Percentiles rank a stretch among this genome's conserved stretches.
These are phyloP conservation scores for Lordiphosa fenestrarum DNA, from an alignment of 2,888 invertebrate genomes.

Conservation along the genomic window DNA sequence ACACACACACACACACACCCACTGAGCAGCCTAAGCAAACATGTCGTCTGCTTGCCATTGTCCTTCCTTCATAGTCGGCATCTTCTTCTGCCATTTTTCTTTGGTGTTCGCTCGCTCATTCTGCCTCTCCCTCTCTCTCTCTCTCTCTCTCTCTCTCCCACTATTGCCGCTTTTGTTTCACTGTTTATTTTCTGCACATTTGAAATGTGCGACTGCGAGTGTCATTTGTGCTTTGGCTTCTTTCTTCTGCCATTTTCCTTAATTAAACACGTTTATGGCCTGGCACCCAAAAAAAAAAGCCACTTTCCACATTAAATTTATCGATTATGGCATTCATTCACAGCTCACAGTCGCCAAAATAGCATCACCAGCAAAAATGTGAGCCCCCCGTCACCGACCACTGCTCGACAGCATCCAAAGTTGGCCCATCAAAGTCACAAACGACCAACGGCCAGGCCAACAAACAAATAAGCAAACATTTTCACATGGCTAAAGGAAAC, in stretches of 20 bases:
- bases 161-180: slow-evolving; percentile 51
- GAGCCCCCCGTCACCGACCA: background rate
- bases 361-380: slow-evolving; percentile 44
- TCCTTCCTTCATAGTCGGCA: slow-evolving; percentile 38
- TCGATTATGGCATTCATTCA: slow-evolving; percentile 74
- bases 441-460: slow-evolving; percentile 47
- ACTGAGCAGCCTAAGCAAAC: slow-evolving; percentile 23
- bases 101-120: slow-evolving; percentile 36
- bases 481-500: slow-evolving; percentile 5
- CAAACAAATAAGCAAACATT: slow-evolving; percentile 42
- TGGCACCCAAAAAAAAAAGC: slow-evolving; percentile 23
- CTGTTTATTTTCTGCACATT: slow-evolving; percentile 70
- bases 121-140: slow-evolving; percentile 20
- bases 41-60: slow-evolving; percentile 31
- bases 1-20: slow-evolving; percentile 14
- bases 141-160: background rate
- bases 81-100: slow-evolving; percentile 44
- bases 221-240: slow-evolving; percentile 49
- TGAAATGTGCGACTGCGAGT: slow-evolving; percentile 58
- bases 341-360: slow-evolving; percentile 59
- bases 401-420: slow-evolving; percentile 22
- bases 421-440: slow-evolving; percentile 50
- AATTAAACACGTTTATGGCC: slow-evolving; percentile 69
- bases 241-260: slow-evolving; percentile 37
- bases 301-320: slow-evolving; percentile 68